These are phyloP conservation scores for Desmodus rotundus DNA, from an alignment of 2,113 vertebrate species.

Conservation along the genomic window DNA sequence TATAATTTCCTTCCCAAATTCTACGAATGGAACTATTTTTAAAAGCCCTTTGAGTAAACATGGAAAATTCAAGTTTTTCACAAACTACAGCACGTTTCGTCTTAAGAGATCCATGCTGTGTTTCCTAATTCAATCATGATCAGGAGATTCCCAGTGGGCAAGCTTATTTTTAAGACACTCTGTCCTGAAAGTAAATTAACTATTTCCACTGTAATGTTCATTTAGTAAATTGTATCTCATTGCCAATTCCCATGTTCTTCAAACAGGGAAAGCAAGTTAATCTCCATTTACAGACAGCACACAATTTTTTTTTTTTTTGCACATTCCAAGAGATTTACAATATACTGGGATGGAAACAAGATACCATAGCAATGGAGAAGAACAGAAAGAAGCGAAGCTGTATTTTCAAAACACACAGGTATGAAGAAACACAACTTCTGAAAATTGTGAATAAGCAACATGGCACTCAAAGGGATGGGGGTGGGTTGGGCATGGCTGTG, in stretches of 20 bases:
- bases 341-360: neutral
- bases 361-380: neutral
- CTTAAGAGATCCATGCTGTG: neutral
- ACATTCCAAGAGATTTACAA: neutral
- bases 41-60: slow-evolving; percentile 1
- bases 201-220: slow-evolving; percentile 1
- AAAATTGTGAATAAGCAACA: neutral
- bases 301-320: neutral
- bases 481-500: neutral
- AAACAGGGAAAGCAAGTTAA: neutral
- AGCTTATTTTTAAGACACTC: neutral
- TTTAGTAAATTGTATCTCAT: neutral
- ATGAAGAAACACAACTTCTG: neutral
- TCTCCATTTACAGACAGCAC: neutral
- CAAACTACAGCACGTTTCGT: neutral
- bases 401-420: neutral
- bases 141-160: neutral
- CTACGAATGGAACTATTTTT: neutral
- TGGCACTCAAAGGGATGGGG: neutral
- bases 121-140: slow-evolving; percentile 24
- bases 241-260: neutral
- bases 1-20: slow-evolving; percentile 12
- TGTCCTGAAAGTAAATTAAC: neutral
- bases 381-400: neutral
- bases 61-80: neutral